Conservation (phyloP, 2,888 invertebrate species). For the Heteropelma amictum region DNA sequence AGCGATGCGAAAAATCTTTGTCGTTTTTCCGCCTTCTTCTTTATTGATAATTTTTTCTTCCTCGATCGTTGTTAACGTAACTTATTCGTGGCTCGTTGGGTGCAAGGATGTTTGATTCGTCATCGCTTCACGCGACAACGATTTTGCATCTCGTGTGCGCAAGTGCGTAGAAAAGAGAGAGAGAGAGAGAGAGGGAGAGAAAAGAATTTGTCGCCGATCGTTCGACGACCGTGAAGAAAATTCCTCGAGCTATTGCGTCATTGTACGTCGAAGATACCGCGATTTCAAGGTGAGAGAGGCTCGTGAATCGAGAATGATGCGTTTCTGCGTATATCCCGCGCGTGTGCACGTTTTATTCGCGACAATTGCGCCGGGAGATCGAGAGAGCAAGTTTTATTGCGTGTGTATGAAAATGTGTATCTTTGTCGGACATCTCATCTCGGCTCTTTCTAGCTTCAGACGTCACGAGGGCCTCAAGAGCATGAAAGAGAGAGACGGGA, state of each 20-base stretch:
- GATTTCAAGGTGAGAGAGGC: conserved; percentile 58
- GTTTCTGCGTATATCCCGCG: no score
- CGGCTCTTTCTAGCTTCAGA: background rate
- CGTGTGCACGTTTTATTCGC: no score
- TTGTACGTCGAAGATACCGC: conserved; percentile 19
- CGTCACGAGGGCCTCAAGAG: background rate
- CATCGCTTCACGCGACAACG: no score
- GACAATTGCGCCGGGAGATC: no score
- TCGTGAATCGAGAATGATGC: conserved; percentile 40
- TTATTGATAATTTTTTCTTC: background rate
- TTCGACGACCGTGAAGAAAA: conserved; percentile 39
- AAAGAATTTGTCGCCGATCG: no score
- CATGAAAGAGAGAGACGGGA: background rate
- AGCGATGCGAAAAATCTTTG: background rate
- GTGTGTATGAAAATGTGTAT: background rate
- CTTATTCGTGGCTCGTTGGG: no score
- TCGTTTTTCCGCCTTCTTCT: background rate
- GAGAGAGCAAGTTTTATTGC: background rate
- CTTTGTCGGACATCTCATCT: no score
- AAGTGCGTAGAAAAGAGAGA: background rate
- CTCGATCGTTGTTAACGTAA: background rate
- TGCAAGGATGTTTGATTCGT: no score
- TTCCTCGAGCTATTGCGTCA: conserved; percentile 52
- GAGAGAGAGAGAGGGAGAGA: background rate
- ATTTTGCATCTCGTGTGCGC: background rate